Conservation (phyloP, 2,797 vertebrate genomes). For the Iguana delicatissima region DNA sequence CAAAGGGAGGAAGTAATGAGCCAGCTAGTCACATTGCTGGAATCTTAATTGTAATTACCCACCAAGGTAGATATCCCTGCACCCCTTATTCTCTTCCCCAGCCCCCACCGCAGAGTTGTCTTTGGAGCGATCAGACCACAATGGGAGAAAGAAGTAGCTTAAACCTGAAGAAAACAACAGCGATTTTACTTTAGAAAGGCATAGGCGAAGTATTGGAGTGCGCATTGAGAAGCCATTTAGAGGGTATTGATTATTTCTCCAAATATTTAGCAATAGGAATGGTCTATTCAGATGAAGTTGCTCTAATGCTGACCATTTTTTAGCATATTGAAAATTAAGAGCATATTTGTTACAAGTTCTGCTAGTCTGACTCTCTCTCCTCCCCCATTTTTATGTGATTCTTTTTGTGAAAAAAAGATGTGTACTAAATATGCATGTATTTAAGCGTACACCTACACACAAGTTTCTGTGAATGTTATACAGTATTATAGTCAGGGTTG, state of each 20-base stretch:
- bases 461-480: too few species aligned
- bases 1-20: slow-evolving; percentile 90
- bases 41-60: slow-evolving; percentile 89
- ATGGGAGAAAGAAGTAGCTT: slow-evolving; percentile 79
- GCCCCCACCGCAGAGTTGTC: slow-evolving; percentile 78
- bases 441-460: background rate
- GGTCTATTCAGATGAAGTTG: background rate
- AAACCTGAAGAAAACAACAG: slow-evolving; percentile 88
- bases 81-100: slow-evolving; percentile 70
- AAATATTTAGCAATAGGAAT: slow-evolving; percentile 56
- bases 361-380: background rate
- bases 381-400: background rate
- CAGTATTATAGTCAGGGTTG: background rate
- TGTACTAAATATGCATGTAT: background rate
- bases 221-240: slow-evolving; percentile 43
- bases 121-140: slow-evolving; percentile 84
- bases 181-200: slow-evolving; percentile 83
- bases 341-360: background rate
- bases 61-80: slow-evolving; percentile 85
- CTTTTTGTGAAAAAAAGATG: background rate
- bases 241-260: slow-evolving; percentile 74
- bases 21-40: slow-evolving; percentile 83
- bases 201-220: slow-evolving; percentile 82
- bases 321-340: slow-evolving; percentile 26
- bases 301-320: slow-evolving; percentile 25